Conservation (phyloP, 1,140 invertebrate genomes). For the Metopolophium dirhodum region DNA sequence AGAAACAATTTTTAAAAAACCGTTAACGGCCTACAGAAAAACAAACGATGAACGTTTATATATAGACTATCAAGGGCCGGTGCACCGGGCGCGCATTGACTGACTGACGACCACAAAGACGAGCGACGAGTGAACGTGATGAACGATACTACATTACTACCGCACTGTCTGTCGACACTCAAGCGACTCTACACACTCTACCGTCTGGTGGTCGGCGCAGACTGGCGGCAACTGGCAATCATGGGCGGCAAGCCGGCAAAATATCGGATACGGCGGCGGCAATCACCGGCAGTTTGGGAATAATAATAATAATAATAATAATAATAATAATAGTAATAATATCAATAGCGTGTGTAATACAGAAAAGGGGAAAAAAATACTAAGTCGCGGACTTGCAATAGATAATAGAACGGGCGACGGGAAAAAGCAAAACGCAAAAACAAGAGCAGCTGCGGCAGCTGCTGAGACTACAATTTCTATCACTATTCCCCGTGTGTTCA, state of each 20-base stretch:
- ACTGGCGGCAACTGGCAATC: not conserved
- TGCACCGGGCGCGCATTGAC: not conserved
- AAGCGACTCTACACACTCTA: too few species aligned
- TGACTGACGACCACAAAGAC: not conserved
- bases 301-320: conserved; percentile 3
- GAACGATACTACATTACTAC: not conserved
- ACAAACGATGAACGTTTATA: not conserved
- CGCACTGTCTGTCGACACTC: not conserved
- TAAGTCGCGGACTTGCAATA: not conserved
- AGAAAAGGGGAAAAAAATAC: not conserved
- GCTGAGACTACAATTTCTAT: not conserved
- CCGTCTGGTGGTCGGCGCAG: not conserved
- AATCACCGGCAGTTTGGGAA: conserved; percentile 5
- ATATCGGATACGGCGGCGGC: not conserved
- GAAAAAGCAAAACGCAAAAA: not conserved
- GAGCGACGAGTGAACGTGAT: not conserved
- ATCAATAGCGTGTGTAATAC: not conserved
- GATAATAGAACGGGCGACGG: not conserved
- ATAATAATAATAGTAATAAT: conserved; percentile 15
- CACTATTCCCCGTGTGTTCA: not conserved
- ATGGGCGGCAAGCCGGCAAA: not conserved
- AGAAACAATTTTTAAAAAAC: not conserved
- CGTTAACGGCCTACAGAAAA: not conserved
- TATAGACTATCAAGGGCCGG: not conserved
- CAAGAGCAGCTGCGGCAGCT: not conserved